Evolutionary conservation across 1,140 invertebrate genomes (phyloP), one percentile per base, ranked within the genome.

Genomic region (Drosophila parvula): DNA sequence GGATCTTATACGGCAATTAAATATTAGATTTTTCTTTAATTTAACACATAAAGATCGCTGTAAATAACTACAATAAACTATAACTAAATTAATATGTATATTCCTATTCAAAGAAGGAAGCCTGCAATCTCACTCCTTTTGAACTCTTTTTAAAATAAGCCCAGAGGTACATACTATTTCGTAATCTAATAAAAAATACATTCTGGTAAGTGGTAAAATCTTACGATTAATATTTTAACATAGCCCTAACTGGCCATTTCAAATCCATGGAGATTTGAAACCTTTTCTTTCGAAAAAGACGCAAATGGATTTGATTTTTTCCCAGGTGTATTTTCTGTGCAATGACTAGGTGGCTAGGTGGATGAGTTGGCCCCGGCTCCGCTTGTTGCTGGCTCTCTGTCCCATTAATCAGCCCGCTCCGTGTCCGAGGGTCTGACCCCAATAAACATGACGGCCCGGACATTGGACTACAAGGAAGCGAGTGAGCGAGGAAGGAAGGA

Each of bases 381-480:
- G 65, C 65, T 68, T 67, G 45, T 50, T 68, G 64, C 64, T 65
- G 43, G 34, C 18, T 27, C 51, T 55, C 62, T 67, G 22, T n/a
- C 43, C 68, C 67, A 84, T 84, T 85, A 85, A 85, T 81, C 81
- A 86, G 76, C 16, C 43, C 53, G 44, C 63, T 58, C 45, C 59
- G 47, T 51, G 59, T 47, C 58, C 44, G 40, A 78, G 69, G 62
- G 60, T 73, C 41, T 86, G 83, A 82, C 83, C 82, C 68, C 78
- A 85, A 85, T 86, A 83, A 79, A 80, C 79, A 73, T 81, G 76
- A 78, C 65, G 74, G 58, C 64, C 43, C 30, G 67, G 73, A 78
- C 77, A 70, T 50, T 71, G 71, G 56, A 71, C 56, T 56, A 79
- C 48, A 65, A 70, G 63, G 44, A 68, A 62, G 61, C 11, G 32